Conservation (phyloP, 2,113 vertebrate genomes). For the Archocentrus centrarchus region DNA sequence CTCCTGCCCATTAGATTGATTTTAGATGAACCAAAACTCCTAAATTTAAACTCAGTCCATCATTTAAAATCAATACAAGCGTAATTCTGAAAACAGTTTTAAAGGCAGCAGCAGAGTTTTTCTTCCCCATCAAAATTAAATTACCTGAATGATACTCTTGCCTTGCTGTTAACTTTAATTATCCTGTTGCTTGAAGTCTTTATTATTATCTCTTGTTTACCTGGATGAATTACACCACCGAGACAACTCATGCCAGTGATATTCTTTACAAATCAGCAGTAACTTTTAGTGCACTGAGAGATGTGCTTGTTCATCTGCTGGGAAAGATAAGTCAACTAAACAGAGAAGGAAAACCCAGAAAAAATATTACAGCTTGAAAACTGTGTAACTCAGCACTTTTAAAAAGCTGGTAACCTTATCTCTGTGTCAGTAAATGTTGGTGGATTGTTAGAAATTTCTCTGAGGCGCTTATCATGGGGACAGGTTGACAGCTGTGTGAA, state of each 20-base stretch:
- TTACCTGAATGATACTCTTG: conserved; percentile 1
- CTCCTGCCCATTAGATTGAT: not conserved
- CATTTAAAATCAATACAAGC: conserved; percentile 27
- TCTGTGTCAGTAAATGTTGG: conserved; percentile 7
- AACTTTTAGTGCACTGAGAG: conserved; percentile 8
- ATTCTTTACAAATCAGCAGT: conserved; percentile 34
- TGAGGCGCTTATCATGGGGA: not conserved
- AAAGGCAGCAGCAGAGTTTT: conserved; percentile 10
- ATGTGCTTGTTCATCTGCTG: conserved; percentile 22
- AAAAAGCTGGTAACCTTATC: conserved; percentile 42
- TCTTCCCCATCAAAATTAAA: conserved; percentile 10
- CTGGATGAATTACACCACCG: conserved; percentile 7
- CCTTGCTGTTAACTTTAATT: not conserved
- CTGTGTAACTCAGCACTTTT: conserved; percentile 42
- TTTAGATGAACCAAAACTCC: not conserved
- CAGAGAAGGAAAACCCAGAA: not conserved
- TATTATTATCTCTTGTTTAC: conserved; percentile 20
- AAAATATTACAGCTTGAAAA: conserved; percentile 17
- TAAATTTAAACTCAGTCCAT: not conserved
- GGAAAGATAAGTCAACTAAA: conserved; percentile 39
- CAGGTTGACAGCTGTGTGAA: not conserved
- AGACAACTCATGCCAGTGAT: conserved; percentile 1
- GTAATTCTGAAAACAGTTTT: conserved; percentile 1
- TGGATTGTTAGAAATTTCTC: conserved; percentile 6
- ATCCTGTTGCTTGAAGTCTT: not conserved